These are phyloP conservation scores for Hyposoter didymator DNA, from an alignment of 2,888 invertebrate species.

Conservation along the genomic window DNA sequence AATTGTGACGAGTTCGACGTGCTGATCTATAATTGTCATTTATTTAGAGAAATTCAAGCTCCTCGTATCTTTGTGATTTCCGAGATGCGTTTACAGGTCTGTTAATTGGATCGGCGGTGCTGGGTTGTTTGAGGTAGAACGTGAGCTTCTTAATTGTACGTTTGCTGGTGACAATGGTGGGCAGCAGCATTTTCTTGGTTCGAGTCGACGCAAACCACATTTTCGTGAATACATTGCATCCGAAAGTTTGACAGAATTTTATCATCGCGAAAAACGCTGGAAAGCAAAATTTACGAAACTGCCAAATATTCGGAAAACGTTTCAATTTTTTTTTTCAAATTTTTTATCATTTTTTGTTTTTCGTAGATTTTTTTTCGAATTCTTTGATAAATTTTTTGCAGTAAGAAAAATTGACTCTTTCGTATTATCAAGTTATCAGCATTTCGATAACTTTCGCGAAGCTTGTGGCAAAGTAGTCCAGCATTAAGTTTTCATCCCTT, in stretches of 20 bases:
- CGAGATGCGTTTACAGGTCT: not conserved
- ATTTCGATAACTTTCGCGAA: conserved; percentile 14
- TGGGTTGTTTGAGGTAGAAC: conserved; percentile 13
- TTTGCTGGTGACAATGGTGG: not conserved
- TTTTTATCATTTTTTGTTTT: not conserved
- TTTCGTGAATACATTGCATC: not conserved
- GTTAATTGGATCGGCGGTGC: conserved; percentile 33
- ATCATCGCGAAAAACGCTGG: not conserved
- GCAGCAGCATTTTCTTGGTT: conserved; percentile 7
- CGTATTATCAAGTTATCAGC: not conserved
- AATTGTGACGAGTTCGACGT: not conserved
- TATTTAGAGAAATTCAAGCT: conserved; percentile 38
- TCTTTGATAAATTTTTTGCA: not conserved
- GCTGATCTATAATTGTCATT: conserved; percentile 20
- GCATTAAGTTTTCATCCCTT: conserved; percentile 5
- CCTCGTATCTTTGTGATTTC: conserved; percentile 15
- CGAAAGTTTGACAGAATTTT: not conserved
- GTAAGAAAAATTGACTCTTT: not conserved
- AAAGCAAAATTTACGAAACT: not conserved
- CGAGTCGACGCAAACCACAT: conserved; percentile 24
- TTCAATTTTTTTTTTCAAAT: no score
- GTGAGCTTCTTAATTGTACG: conserved; percentile 36
- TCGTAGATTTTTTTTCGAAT: not conserved
- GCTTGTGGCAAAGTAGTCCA: conserved; percentile 4
- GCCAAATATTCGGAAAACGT: not conserved